Evolutionary conservation across 2,888 invertebrate genomes (phyloP).

Genomic region (Spicauda simplicius): DNA sequence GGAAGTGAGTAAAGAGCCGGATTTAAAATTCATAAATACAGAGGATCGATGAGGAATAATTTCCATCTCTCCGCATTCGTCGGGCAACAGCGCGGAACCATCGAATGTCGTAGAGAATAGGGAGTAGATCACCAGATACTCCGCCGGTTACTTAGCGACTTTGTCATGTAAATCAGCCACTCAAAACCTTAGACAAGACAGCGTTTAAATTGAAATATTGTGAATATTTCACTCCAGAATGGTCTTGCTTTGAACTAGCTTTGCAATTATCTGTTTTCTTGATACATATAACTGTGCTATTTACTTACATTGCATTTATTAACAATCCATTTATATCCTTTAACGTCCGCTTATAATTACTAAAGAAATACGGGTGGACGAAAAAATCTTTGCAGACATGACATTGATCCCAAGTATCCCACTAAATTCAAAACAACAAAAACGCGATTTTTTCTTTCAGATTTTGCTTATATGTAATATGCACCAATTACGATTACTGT

Average conservation of each 20-base stretch:
- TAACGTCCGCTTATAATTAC: constrained; percentile 14
- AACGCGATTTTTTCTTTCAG: constrained; percentile 23
- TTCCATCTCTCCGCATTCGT: constrained; percentile 43
- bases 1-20: constrained; percentile 39
- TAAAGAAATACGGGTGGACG: constrained; percentile 9
- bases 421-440: constrained; percentile 8
- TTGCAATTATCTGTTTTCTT: constrained; percentile 31
- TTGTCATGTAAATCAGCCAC: constrained; percentile 79
- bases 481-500: background rate
- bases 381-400: background rate
- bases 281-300: constrained; percentile 23
- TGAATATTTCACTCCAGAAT: constrained; percentile 68
- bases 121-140: constrained; percentile 56
- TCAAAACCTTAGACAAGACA: constrained; percentile 61
- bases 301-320: too few species aligned
- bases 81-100: constrained; percentile 36
- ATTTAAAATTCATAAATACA: constrained; percentile 50
- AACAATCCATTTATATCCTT: constrained; percentile 16
- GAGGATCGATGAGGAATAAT: constrained; percentile 46
- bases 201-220: constrained; percentile 70
- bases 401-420: constrained; percentile 14
- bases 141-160: constrained; percentile 68
- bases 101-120: constrained; percentile 40
- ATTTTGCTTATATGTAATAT: constrained; percentile 22
- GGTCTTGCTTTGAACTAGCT: constrained; percentile 48